Conservation (phyloP, 2,797 vertebrate species). For the Cirrhinus molitorella region DNA sequence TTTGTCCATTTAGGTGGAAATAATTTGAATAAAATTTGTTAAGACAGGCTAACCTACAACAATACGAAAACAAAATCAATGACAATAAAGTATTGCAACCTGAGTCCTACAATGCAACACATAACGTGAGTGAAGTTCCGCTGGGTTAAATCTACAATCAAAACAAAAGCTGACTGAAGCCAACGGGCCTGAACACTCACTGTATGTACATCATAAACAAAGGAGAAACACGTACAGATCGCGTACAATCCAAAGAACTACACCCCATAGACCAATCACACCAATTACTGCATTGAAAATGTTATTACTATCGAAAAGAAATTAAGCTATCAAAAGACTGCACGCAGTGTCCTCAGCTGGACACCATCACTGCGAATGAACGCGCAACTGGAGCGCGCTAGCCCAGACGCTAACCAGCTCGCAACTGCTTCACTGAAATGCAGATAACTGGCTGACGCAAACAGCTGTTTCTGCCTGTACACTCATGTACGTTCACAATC, state of each 20-base stretch:
- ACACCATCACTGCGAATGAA: constrained; percentile 28
- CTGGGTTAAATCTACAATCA: not conserved
- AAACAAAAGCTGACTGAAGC: constrained; percentile 44
- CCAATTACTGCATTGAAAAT: not conserved
- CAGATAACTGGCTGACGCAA: too few relatives aligned
- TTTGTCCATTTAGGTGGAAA: not conserved
- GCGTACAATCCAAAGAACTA: not conserved
- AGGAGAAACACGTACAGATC: not conserved
- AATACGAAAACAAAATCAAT: not conserved
- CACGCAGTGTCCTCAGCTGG: constrained; percentile 35
- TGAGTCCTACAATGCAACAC: not conserved
- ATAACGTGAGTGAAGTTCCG: not conserved
- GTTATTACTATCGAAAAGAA: not conserved
- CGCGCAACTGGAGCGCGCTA: constrained; percentile 41
- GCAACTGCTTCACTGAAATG: not conserved
- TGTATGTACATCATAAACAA: constrained; percentile 7
- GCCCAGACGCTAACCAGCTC: constrained; percentile 30
- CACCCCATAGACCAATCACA: not conserved
- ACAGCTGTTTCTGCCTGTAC: not conserved
- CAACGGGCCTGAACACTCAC: constrained; percentile 18
- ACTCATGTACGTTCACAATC: not conserved
- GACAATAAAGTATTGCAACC: not conserved
- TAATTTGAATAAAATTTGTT: not conserved
- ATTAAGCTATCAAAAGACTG: constrained; percentile 13
- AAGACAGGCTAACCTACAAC: not conserved